A percentile compares a stretch with the other conserved stretches of the same genome.
These are phyloP conservation scores for Eublepharis macularius DNA, from an alignment of 2,113 vertebrate species.

Conservation along the genomic window DNA sequence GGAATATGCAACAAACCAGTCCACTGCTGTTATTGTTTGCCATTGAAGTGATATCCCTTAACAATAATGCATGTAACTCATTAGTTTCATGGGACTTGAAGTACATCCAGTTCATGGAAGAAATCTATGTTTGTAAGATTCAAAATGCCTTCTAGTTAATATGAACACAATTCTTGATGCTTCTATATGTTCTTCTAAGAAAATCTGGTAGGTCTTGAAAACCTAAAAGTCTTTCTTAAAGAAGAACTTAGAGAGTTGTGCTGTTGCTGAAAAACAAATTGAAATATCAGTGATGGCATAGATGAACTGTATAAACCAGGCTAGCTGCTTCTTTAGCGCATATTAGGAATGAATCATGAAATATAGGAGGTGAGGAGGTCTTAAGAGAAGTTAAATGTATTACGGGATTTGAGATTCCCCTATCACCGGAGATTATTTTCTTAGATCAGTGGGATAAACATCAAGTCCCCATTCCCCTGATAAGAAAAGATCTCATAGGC, in stretches of 20 bases:
- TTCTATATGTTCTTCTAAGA: background rate
- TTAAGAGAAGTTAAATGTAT: no score
- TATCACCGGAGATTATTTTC: no score
- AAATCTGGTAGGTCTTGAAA: background rate
- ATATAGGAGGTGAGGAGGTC: constrained; percentile 6
- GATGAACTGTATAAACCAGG: no score
- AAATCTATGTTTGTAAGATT: no score
- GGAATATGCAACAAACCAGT: background rate
- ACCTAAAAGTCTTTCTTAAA: background rate
- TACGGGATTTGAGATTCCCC: no score
- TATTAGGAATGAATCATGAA: background rate
- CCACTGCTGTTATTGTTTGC: background rate
- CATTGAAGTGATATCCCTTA: background rate
- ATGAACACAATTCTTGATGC: no score
- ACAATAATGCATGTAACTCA: background rate
- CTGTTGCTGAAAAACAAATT: background rate
- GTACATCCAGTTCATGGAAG: no score
- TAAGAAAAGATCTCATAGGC: no score
- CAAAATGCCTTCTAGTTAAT: no score
- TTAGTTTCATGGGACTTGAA: background rate
- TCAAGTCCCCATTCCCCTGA: no score
- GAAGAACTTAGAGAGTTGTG: background rate
- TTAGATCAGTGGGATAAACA: no score
- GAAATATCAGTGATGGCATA: no score
- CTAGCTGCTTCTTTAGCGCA: constrained; percentile 10